These are phyloP conservation scores for Phymanthus crucifer DNA, from an alignment of 92 coral and sea anemone genomes.

Conservation along the genomic window DNA sequence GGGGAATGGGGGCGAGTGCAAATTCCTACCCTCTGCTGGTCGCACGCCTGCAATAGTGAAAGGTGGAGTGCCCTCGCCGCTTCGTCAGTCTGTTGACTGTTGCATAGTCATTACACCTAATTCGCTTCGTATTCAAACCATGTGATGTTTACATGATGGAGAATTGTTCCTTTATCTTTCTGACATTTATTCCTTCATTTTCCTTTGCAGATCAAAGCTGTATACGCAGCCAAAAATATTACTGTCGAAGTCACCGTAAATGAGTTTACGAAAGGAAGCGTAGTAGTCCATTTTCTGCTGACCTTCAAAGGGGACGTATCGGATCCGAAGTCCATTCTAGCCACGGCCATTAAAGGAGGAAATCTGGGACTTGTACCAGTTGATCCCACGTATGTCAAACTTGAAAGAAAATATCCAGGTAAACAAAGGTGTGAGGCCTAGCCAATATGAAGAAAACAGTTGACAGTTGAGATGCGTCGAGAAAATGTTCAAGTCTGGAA, in stretches of 20 bases:
- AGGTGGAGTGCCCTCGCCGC: too few relatives aligned
- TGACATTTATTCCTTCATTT: neutral
- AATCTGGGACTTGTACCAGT: neutral
- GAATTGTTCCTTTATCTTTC: too few relatives aligned
- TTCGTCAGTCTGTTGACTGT: too few relatives aligned
- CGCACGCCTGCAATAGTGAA: too few relatives aligned
- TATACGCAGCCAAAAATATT: neutral
- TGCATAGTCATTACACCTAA: too few relatives aligned
- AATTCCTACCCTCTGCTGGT: too few relatives aligned
- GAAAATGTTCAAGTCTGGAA: neutral
- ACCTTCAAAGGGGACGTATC: neutral
- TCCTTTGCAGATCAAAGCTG: neutral
- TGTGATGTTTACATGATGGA: too few relatives aligned
- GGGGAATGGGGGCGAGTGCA: too few relatives aligned
- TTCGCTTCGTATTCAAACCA: too few relatives aligned
- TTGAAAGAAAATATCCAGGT: neutral
- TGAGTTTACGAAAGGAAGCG: neutral
- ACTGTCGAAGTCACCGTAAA: neutral
- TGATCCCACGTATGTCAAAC: neutral
- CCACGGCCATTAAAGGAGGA: neutral
- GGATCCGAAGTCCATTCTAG: neutral
- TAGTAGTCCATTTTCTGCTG: neutral
- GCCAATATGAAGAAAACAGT: neutral
- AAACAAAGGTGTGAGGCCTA: too few relatives aligned
- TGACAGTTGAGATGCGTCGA: neutral